Evolutionary conservation across 2,797 vertebrate species (phyloP).

Genomic region (Astyanax mexicanus): DNA sequence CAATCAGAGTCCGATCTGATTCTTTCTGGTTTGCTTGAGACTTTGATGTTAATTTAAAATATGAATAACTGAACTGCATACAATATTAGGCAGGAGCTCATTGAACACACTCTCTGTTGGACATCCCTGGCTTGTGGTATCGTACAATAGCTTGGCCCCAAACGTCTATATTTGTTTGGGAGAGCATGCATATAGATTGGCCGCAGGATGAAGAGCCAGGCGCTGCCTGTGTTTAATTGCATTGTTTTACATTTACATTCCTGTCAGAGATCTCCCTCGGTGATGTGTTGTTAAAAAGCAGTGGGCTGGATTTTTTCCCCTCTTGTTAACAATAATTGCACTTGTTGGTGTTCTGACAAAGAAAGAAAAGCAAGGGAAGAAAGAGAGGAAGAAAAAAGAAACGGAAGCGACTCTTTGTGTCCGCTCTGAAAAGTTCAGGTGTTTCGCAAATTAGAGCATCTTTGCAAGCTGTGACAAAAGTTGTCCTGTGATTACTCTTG

Average conservation of each 20-base stretch:
- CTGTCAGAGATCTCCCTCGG: constrained; percentile 72
- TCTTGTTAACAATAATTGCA: constrained; percentile 82
- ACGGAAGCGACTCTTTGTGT: constrained; percentile 23
- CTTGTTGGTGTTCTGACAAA: constrained; percentile 74
- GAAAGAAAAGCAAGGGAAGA: constrained; percentile 45
- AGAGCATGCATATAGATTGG: constrained; percentile 35
- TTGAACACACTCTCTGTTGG: constrained; percentile 7
- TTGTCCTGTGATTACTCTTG: constrained; percentile 82
- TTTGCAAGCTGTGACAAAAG: constrained; percentile 82
- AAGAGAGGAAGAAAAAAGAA: constrained; percentile 42
- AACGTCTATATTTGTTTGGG: constrained; percentile 39
- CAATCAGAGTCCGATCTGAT: neutral
- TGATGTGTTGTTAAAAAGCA: constrained; percentile 77
- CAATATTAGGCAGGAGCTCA: constrained; percentile 24
- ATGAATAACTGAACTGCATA: constrained; percentile 6
- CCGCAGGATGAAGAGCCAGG: constrained; percentile 16
- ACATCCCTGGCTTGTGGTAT: neutral
- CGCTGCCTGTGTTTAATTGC: constrained; percentile 78
- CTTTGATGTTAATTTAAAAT: constrained; percentile 23
- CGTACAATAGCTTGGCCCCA: neutral
- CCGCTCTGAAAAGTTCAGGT: constrained; percentile 78
- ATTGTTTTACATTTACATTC: constrained; percentile 81
- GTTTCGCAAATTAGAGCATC: constrained; percentile 84
- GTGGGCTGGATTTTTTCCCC: constrained; percentile 59
- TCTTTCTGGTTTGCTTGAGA: neutral